Evolutionary conservation across 2,888 invertebrate species (phyloP), one percentile per base, ranked within the genome.

Genomic region (Reticulitermes lucifugus): DNA sequence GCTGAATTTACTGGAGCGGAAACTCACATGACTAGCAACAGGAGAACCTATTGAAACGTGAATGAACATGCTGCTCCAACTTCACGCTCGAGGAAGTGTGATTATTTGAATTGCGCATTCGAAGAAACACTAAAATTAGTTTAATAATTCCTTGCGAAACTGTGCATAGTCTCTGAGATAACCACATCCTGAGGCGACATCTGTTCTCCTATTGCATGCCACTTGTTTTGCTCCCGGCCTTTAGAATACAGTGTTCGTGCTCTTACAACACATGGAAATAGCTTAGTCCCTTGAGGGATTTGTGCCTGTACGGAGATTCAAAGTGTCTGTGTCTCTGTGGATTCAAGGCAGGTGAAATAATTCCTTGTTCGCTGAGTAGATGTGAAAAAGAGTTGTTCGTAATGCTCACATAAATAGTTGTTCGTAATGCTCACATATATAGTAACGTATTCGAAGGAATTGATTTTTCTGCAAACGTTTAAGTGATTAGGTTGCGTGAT

Each of bases 51-150:
- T 18, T 81, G 65, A 65, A 65, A n/a, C 81, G 41, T 81, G 65
- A 81, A 70, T 41, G 70, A 70, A 81, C 65, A 81, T 18, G 46
- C 41, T 65, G 14, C 43, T 81, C 41, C 81, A 65, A 70, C n/a
- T 70, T 81, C 29, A 65, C n/a, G 81, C 70, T 81, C 7, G 21
- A 81, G 81, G 60, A 59, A 81, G 70, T 46, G 55, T 70, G 81
- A 81, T 81, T 70, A 81, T 70, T 81, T 81, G 65, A 60, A 81
- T 25, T 25, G 79, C 59, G 18, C 59, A 79, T 79, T 35, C 59
- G 70, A 81, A 81, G 70, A 70, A 70, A 81, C 81, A 81, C 70
- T 60, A 46, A 81, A 81, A 81, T 70, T 81, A 70, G 46, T 65
- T 65, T 81, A 70, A 70, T 70, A 81, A 70, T 70, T 81, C 70